A percentile compares a stretch with the other conserved stretches of the same genome.
These are phyloP conservation scores for Dendrocopos noguchii DNA, from an alignment of 2,113 vertebrate genomes.

Conservation along the genomic window DNA sequence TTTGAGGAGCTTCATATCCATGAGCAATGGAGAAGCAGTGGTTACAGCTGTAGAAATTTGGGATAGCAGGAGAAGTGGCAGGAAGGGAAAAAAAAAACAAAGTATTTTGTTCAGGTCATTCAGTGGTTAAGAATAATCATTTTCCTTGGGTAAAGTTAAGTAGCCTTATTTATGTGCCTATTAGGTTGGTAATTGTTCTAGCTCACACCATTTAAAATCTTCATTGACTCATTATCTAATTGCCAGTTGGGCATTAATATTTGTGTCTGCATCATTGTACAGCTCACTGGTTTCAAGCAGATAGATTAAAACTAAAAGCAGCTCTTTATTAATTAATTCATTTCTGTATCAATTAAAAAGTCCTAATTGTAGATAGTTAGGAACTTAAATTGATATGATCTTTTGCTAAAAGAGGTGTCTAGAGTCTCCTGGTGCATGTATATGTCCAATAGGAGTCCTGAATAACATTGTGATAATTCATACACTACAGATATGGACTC, in stretches of 20 bases:
- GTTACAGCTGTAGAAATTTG: background rate
- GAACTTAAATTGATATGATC: background rate
- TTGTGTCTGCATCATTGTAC: background rate
- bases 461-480: background rate
- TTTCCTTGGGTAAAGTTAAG: constrained; percentile 43
- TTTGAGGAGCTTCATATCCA: background rate
- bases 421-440: background rate
- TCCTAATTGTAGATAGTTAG: background rate
- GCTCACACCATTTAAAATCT: constrained; percentile 43
- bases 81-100: background rate
- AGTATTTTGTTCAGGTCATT: background rate
- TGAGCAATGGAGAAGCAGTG: background rate
- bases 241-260: constrained; percentile 50
- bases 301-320: constrained; percentile 9
- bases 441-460: background rate
- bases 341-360: background rate
- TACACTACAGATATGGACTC: background rate
- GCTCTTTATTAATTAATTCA: background rate
- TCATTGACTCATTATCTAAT: constrained; percentile 56
- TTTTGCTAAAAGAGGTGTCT: background rate
- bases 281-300: background rate
- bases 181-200: constrained; percentile 51
- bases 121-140: background rate
- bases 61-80: background rate
- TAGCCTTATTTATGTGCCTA: constrained; percentile 56